Conservation (phyloP, 2,888 invertebrate genomes). For the Frankliniella fusca region DNA sequence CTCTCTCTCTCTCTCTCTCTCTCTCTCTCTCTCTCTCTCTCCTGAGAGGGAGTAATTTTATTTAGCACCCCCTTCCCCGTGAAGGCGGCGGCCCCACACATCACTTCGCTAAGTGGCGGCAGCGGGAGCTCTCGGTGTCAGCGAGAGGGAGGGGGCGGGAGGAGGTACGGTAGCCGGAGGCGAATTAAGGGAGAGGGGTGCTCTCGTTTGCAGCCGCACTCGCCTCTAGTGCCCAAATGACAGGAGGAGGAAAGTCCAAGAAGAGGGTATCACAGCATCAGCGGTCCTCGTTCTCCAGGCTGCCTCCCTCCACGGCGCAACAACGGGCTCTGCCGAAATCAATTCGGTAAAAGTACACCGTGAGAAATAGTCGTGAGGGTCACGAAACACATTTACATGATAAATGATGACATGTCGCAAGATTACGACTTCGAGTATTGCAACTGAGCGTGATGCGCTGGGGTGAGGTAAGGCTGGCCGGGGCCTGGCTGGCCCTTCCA, state of each 20-base stretch:
- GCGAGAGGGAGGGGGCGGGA: not conserved
- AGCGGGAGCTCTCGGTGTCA: not conserved
- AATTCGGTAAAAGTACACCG: not conserved
- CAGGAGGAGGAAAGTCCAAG: too few relatives aligned
- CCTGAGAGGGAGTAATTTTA: not conserved
- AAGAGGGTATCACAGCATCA: too few relatives aligned
- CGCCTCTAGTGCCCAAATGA: too few relatives aligned
- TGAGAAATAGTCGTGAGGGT: too few relatives aligned
- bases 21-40: not conserved
- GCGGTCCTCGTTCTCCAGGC: too few relatives aligned
- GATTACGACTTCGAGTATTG: not conserved
- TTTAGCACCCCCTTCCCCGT: not conserved
- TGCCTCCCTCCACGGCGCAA: too few relatives aligned
- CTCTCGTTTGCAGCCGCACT: too few relatives aligned
- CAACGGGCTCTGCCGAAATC: too few relatives aligned
- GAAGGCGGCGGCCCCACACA: not conserved
- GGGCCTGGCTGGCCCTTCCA: too few relatives aligned
- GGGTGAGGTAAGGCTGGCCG: not conserved
- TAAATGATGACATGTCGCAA: too few relatives aligned
- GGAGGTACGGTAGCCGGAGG: not conserved
- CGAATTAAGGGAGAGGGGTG: too few relatives aligned
- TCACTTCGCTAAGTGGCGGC: slow-evolving; percentile 14
- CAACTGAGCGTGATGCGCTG: not conserved
- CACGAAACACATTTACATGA: too few relatives aligned
- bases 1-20: not conserved